A percentile compares a stretch with the other conserved stretches of the same genome.
Evolutionary conservation across 1,140 invertebrate species (phyloP).

Genomic region (Zeugodacus cucurbitae): DNA sequence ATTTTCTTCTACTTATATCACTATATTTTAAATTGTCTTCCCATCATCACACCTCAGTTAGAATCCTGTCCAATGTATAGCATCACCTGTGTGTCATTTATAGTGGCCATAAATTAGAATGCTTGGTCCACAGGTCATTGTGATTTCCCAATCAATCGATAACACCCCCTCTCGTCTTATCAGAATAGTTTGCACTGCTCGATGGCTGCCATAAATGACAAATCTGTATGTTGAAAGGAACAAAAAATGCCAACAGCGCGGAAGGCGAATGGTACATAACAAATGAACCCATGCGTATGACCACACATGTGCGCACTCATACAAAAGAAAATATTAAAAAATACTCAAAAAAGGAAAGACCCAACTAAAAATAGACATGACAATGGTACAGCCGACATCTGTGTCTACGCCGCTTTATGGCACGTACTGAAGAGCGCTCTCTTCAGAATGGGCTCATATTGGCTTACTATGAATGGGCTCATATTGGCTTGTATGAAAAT

Average conservation of each 20-base stretch:
- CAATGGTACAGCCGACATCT: too few relatives aligned
- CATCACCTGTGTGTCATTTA: not conserved
- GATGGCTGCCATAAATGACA: not conserved
- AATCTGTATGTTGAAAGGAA: not conserved
- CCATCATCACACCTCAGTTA: not conserved
- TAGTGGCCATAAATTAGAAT: conserved; percentile 1
- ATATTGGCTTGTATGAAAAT: not conserved
- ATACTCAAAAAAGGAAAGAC: too few relatives aligned
- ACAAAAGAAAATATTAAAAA: too few relatives aligned
- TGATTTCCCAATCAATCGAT: too few relatives aligned
- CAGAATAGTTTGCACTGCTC: not conserved
- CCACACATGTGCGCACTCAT: too few relatives aligned
- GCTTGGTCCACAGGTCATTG: not conserved
- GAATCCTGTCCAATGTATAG: not conserved
- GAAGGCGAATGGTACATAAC: conserved; percentile 33
- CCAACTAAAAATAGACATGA: too few relatives aligned
- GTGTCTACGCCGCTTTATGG: too few relatives aligned
- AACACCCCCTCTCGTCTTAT: not conserved
- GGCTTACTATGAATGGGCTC: not conserved
- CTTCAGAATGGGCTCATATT: not conserved
- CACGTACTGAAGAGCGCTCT: too few relatives aligned
- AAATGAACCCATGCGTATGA: too few relatives aligned
- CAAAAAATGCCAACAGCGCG: not conserved
- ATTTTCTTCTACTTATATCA: too few relatives aligned
- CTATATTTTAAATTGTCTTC: too few relatives aligned